Evolutionary conservation across 35 echinoderm and acorn worm species (phyloP).

Genomic region (Amphiura filiformis): DNA sequence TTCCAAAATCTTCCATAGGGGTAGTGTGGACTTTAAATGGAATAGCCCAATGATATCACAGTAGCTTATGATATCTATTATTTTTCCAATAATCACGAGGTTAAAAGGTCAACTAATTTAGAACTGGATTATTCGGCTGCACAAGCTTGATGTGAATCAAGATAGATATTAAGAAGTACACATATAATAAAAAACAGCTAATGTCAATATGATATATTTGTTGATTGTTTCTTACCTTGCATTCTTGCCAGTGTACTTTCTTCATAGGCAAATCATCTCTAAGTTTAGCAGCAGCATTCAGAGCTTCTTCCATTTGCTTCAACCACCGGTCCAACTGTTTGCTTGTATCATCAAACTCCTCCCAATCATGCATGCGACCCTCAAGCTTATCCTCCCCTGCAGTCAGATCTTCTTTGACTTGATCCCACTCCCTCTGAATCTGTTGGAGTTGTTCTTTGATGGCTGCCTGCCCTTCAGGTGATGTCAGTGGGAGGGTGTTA

Average conservation of each 20-base stretch:
- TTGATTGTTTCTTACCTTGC: conserved; percentile 49
- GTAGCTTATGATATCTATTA: no score
- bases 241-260: conserved; percentile 32
- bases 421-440: conserved; percentile 51
- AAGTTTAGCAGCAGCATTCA: conserved; percentile 38
- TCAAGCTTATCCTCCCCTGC: conserved; percentile 35
- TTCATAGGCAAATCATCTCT: conserved; percentile 43
- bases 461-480: conserved; percentile 41
- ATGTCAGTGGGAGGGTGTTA: conserved; percentile 18
- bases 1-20: no score
- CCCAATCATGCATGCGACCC: conserved; percentile 30
- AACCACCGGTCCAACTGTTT: conserved; percentile 38
- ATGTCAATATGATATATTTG: no score
- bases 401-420: conserved; percentile 37
- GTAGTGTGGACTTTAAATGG: no score
- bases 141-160: no score
- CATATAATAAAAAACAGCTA: no score
- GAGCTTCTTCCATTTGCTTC: conserved; percentile 18
- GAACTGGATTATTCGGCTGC: no score
- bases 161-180: no score
- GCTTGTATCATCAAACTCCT: conserved; percentile 31
- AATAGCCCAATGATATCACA: no score
- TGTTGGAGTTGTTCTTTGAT: conserved; percentile 18
- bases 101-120: no score
- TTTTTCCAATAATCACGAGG: no score